A percentile compares a stretch with the other conserved stretches of the same genome.
Conservation (phyloP, 2,797 vertebrate genomes). For the Leuciscus waleckii region DNA sequence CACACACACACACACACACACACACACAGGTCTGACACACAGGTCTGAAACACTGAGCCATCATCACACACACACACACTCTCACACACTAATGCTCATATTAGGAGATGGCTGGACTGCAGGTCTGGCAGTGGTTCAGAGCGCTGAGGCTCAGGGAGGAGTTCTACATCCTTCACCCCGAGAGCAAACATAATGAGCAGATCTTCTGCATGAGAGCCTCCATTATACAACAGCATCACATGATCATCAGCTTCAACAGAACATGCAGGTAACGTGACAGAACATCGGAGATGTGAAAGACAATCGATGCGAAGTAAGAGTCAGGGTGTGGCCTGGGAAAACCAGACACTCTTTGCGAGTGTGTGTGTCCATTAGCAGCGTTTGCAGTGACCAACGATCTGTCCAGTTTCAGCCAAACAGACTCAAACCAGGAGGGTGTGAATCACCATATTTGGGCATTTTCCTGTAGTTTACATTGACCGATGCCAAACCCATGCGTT, state of each 20-base stretch:
- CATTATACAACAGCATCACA: neutral
- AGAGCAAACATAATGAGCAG: slow-evolving; percentile 14
- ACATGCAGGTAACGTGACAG: neutral
- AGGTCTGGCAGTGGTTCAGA: too few relatives aligned
- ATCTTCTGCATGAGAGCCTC: neutral
- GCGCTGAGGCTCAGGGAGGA: neutral
- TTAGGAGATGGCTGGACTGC: too few relatives aligned
- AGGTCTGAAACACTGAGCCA: too few relatives aligned
- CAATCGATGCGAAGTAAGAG: neutral
- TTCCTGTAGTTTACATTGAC: slow-evolving; percentile 4
- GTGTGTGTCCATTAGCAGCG: neutral
- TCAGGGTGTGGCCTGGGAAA: neutral
- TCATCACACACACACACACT: too few relatives aligned
- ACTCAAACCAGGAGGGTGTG: neutral
- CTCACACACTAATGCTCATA: too few relatives aligned
- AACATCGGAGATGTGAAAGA: neutral
- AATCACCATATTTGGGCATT: slow-evolving; percentile 42
- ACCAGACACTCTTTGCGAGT: neutral
- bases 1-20: too few relatives aligned
- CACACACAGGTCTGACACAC: too few relatives aligned
- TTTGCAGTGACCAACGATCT: neutral
- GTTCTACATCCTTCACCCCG: neutral
- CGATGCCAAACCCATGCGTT: neutral
- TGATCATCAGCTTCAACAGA: neutral
- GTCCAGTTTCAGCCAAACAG: slow-evolving; percentile 11